phyloP scores from a whole-genome alignment of 2,113 vertebrate species.

The Rafetus swinhoei region DNA sequence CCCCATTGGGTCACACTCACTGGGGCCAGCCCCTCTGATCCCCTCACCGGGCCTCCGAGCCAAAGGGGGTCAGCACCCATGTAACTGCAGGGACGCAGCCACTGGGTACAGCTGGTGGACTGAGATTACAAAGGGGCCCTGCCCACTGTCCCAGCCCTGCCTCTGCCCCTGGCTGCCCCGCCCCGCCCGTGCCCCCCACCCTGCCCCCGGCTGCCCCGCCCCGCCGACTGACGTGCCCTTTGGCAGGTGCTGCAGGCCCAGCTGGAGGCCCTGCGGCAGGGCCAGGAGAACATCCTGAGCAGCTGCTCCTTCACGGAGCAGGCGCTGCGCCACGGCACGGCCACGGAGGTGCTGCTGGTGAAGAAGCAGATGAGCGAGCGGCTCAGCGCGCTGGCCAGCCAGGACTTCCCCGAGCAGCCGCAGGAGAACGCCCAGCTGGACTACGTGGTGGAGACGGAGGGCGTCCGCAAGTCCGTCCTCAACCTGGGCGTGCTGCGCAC shows the following conservation, averaged over 20 bases:
- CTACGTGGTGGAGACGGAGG: conserved; percentile 91
- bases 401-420: conserved; percentile 89
- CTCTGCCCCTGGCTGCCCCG: too few relatives aligned
- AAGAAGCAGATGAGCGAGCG: conserved; percentile 96
- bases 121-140: too few relatives aligned
- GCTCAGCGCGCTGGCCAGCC: conserved; percentile 86
- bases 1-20: too few relatives aligned
- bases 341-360: conserved; percentile 92
- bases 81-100: too few relatives aligned
- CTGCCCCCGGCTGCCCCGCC: neutral
- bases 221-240: neutral
- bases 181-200: too few relatives aligned
- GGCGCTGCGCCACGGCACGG: conserved; percentile 91
- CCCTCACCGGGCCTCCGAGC: too few relatives aligned
- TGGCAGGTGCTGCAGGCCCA: conserved; percentile 92
- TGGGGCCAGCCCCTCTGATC: too few relatives aligned
- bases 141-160: too few relatives aligned
- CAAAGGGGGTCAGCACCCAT: too few relatives aligned
- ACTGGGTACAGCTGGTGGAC: too few relatives aligned
- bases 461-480: conserved; percentile 91
- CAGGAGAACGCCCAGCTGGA: conserved; percentile 94
- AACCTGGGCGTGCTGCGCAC: conserved; percentile 93
- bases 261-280: conserved; percentile 89
- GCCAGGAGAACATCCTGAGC: conserved; percentile 94
- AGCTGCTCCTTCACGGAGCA: conserved; percentile 95